A percentile compares a stretch with the other conserved stretches of the same genome.
Conservation (phyloP, 2,888 invertebrate genomes). For the Colletes collaris region DNA sequence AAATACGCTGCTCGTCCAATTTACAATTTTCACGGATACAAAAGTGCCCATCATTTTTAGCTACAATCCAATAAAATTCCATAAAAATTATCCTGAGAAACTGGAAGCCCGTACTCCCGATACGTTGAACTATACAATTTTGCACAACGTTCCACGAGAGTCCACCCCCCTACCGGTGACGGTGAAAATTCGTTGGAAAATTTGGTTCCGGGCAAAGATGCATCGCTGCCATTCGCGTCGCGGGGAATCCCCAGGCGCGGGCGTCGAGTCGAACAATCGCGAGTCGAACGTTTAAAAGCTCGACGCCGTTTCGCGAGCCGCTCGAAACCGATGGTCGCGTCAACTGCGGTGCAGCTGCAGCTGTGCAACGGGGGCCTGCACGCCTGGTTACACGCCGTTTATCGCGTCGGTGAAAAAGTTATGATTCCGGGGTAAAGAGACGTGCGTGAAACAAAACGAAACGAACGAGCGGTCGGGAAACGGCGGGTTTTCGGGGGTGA, state of each 20-base stretch:
- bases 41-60: too few species aligned
- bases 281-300: slow-evolving; percentile 1
- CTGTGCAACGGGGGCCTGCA: slow-evolving; percentile 30
- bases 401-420: slow-evolving; percentile 51
- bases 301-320: slow-evolving; percentile 5
- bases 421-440: slow-evolving; percentile 53
- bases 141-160: too few species aligned
- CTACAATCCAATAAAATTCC: too few species aligned
- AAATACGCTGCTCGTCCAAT: too few species aligned
- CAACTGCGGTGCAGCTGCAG: slow-evolving; percentile 24
- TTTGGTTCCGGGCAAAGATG: neutral
- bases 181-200: slow-evolving; percentile 1
- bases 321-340: slow-evolving; percentile 24
- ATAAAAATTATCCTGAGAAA: too few species aligned
- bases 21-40: too few species aligned
- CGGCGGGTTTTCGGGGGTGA: too few species aligned
- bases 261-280: neutral
- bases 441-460: slow-evolving; percentile 38
- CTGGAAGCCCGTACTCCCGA: too few species aligned
- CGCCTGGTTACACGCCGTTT: slow-evolving; percentile 63
- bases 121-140: too few species aligned
- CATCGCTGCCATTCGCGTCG: neutral
- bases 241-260: neutral
- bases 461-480: slow-evolving; percentile 10
- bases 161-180: too few species aligned